Percentiles rank a stretch among this genome's conserved stretches.
phyloP scores from a whole-genome alignment of 2,113 vertebrate species.

The Dromaius novaehollandiae region DNA sequence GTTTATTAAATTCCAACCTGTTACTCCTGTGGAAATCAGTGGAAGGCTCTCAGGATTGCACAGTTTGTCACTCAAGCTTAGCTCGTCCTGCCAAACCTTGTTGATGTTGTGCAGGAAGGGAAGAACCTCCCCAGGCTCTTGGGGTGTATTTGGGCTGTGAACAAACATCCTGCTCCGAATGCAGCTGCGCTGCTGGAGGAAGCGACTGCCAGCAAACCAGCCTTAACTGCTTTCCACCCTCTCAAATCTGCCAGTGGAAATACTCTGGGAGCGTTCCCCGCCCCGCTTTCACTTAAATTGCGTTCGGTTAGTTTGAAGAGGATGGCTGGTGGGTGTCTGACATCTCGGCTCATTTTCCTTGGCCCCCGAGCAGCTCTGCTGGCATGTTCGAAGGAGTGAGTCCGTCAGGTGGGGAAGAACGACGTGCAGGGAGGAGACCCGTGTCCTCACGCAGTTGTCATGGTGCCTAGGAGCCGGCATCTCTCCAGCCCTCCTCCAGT shows the following conservation, averaged over 20 bases:
- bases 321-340: not conserved
- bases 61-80: not conserved
- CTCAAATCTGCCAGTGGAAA: not conserved
- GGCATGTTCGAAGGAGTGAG: not conserved
- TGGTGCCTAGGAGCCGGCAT: not conserved
- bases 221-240: not conserved
- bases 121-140: not conserved
- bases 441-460: fast-evolving
- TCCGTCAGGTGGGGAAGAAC: not conserved
- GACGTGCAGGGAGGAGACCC: not conserved
- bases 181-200: not conserved
- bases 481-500: not conserved
- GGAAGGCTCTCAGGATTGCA: not conserved
- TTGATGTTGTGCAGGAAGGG: not conserved
- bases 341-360: not conserved
- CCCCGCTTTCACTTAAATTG: not conserved
- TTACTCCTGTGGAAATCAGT: not conserved
- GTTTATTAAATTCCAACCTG: constrained; percentile 28
- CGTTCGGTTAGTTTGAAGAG: not conserved
- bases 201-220: not conserved
- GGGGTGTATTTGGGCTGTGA: not conserved
- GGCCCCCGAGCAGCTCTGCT: not conserved
- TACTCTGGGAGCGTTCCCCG: fast-evolving
- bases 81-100: not conserved
- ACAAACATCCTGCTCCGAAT: not conserved